Evolutionary conservation across 1,140 invertebrate species (phyloP).

Genomic region (Frieseomelitta varia): DNA sequence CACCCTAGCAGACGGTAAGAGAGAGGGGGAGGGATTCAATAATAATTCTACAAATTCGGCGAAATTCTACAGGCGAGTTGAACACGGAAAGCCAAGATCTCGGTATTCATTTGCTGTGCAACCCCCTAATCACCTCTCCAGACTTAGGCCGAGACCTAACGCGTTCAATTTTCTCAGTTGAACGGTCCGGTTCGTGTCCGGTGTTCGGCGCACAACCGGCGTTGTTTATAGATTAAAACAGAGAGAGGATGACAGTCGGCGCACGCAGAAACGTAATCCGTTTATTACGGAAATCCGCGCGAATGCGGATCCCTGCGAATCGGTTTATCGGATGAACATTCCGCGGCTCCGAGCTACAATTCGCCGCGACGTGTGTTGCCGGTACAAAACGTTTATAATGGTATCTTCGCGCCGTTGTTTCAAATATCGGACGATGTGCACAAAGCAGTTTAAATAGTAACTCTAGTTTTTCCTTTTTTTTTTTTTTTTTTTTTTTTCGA

Average conservation of each 20-base stretch:
- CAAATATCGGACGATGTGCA: not conserved
- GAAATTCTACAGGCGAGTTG: not conserved
- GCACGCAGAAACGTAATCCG: slow-evolving; percentile 20
- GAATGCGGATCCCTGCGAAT: slow-evolving; percentile 1
- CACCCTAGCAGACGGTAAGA: too few species aligned
- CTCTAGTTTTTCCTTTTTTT: too few species aligned
- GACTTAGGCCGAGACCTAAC: not conserved
- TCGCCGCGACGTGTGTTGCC: not conserved
- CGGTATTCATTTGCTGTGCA: too few species aligned
- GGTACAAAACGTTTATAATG: slow-evolving; percentile 6
- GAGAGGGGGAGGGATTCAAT: not conserved
- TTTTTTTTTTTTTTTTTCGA: too few species aligned
- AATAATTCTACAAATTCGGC: not conserved
- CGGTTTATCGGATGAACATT: slow-evolving; percentile 22
- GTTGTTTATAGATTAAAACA: not conserved
- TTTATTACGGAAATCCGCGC: slow-evolving; percentile 16
- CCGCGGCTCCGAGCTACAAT: not conserved
- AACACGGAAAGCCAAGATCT: not conserved
- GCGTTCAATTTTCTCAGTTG: slow-evolving; percentile 14
- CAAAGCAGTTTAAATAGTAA: not conserved
- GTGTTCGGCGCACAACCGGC: not conserved
- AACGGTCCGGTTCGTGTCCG: not conserved
- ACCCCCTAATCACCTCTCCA: not conserved
- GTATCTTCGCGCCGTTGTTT: slow-evolving; percentile 9
- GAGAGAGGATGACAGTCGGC: not conserved